Conservation (phyloP, 1,140 invertebrate genomes). For the Drosophila bocqueti region DNA sequence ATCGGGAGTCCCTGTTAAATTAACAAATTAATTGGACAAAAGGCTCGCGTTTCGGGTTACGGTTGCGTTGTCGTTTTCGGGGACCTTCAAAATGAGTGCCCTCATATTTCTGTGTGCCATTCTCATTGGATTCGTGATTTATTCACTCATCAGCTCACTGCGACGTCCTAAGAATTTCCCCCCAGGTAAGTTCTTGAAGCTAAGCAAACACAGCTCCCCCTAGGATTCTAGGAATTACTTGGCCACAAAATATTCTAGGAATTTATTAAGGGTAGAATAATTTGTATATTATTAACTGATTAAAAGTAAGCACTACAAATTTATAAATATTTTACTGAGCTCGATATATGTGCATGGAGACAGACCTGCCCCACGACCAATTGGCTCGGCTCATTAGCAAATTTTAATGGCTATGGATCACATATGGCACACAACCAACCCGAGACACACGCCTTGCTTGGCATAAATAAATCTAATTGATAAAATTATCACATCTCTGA, state of each 20-base stretch:
- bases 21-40: slow-evolving; percentile 28
- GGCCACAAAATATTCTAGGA: not conserved
- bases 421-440: slow-evolving; percentile 18
- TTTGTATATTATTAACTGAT: not conserved
- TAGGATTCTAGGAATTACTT: slow-evolving; percentile 3
- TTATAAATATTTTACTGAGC: not conserved
- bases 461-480: slow-evolving; percentile 55
- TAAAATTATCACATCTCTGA: slow-evolving; percentile 62
- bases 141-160: slow-evolving; percentile 61
- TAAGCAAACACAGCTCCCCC: not conserved
- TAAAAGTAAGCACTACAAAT: not conserved
- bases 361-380: slow-evolving; percentile 46
- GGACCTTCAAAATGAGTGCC: slow-evolving; percentile 55
- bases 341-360: not conserved
- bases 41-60: slow-evolving; percentile 14
- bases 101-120: slow-evolving; percentile 56
- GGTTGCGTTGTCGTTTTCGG: not conserved
- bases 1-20: slow-evolving; percentile 1
- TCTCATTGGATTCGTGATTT: slow-evolving; percentile 62
- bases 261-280: not conserved
- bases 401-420: slow-evolving; percentile 31
- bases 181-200: slow-evolving; percentile 64
- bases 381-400: slow-evolving; percentile 29
- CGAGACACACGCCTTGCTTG: slow-evolving; percentile 45
- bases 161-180: slow-evolving; percentile 75